phyloP scores from a whole-genome alignment of 2,797 vertebrate species.

The Propithecus perrieri region DNA sequence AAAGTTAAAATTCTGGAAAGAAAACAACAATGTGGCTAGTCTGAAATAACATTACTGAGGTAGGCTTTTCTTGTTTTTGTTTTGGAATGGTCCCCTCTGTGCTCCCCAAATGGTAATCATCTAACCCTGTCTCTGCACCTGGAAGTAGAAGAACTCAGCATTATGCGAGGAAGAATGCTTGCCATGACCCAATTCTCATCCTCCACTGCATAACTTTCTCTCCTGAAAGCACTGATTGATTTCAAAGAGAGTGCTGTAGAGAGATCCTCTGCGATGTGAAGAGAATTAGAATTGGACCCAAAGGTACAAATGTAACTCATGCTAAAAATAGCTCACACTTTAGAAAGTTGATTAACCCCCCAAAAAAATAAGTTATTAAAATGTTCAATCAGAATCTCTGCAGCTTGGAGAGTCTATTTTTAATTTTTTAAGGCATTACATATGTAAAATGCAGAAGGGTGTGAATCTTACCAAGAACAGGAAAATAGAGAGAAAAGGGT shows the following conservation, averaged over 20 bases:
- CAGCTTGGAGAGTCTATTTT: constrained; percentile 52
- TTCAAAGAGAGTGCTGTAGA: constrained; percentile 51
- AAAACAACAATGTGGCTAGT: not conserved
- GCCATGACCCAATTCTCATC: constrained; percentile 70
- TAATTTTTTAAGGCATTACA: constrained; percentile 39
- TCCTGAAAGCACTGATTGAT: constrained; percentile 75
- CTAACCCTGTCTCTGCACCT: constrained; percentile 58
- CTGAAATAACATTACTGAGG: not conserved
- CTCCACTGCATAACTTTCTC: constrained; percentile 27
- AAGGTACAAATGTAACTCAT: constrained; percentile 54
- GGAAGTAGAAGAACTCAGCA: constrained; percentile 46
- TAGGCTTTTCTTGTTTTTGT: not conserved
- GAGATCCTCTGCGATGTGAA: constrained; percentile 18
- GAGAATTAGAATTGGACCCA: constrained; percentile 66
- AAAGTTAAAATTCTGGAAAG: not conserved
- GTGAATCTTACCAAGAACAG: not conserved
- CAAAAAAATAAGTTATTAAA: constrained; percentile 41
- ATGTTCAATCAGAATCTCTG: constrained; percentile 44
- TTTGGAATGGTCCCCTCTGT: constrained; percentile 11
- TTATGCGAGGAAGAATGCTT: constrained; percentile 56
- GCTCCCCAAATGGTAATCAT: constrained; percentile 28
- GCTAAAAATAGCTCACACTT: constrained; percentile 66
- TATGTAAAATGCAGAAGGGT: constrained; percentile 13
- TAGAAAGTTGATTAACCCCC: constrained; percentile 64
- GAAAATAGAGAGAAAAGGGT: not conserved